Evolutionary conservation across 2,113 vertebrate species (phyloP).

Genomic region (Mesoclemmys tuberculata): DNA sequence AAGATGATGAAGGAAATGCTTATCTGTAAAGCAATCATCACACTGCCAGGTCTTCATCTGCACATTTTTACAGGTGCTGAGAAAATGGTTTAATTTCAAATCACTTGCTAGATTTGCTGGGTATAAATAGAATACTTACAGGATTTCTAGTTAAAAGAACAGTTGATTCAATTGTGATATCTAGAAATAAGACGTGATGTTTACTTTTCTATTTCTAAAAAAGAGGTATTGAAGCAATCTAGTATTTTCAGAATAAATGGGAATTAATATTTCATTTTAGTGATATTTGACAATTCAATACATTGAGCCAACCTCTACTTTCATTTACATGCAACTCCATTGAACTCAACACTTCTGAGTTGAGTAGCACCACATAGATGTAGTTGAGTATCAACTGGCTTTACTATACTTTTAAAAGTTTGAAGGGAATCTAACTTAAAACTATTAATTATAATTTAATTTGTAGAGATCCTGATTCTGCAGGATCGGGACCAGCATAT

Average conservation of each 20-base stretch:
- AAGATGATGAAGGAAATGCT: conserved; percentile 90
- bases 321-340: not conserved
- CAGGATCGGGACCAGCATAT: not conserved
- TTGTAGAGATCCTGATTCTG: not conserved
- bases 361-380: not conserved
- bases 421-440: not conserved
- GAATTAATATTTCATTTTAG: conserved; percentile 28
- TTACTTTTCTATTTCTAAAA: conserved; percentile 28
- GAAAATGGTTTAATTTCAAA: conserved; percentile 79
- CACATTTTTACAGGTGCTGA: conserved; percentile 86
- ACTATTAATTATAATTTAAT: not conserved
- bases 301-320: not conserved
- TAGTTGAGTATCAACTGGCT: not conserved
- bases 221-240: conserved; percentile 29
- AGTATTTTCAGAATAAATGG: conserved; percentile 13
- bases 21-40: conserved; percentile 94
- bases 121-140: conserved; percentile 55
- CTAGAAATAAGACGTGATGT: conserved; percentile 21
- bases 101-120: conserved; percentile 53
- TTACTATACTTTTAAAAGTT: not conserved
- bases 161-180: conserved; percentile 19
- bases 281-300: not conserved
- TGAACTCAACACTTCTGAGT: conserved; percentile 31
- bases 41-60: conserved; percentile 87
- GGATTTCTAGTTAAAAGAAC: conserved; percentile 52